Percentiles rank a stretch among this genome's conserved stretches.
Evolutionary conservation across 2,888 invertebrate species (phyloP).

Genomic region (Limnephilus rhombicus): DNA sequence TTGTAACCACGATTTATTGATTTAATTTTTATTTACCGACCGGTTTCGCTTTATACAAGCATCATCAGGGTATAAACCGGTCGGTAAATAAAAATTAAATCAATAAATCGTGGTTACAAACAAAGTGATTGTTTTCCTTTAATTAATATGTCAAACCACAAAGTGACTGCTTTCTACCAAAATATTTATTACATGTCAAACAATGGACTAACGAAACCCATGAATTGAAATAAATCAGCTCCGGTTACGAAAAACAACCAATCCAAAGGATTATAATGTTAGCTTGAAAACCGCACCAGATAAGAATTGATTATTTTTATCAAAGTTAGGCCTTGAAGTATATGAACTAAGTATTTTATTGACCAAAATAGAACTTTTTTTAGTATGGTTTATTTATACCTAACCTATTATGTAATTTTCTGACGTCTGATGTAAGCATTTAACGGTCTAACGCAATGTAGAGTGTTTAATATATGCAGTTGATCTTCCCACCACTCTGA

Average conservation of each 20-base stretch:
- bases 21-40: no score
- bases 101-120: no score
- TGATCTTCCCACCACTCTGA: not conserved
- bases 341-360: not conserved
- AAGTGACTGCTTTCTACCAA: no score
- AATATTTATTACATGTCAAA: not conserved
- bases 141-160: no score
- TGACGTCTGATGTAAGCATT: not conserved
- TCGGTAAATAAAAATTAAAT: no score
- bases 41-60: no score
- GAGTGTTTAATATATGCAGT: not conserved
- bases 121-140: no score
- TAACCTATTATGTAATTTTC: not conserved
- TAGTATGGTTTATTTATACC: not conserved
- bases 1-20: no score
- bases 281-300: not conserved
- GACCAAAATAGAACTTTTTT: not conserved
- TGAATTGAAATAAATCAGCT: not conserved
- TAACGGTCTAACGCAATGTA: not conserved
- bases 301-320: not conserved
- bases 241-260: not conserved
- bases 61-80: no score
- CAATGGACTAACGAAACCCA: not conserved
- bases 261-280: not conserved
- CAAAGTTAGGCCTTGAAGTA: not conserved